Conservation (phyloP, 2,113 vertebrate genomes). For the Bufo gargarizans region DNA sequence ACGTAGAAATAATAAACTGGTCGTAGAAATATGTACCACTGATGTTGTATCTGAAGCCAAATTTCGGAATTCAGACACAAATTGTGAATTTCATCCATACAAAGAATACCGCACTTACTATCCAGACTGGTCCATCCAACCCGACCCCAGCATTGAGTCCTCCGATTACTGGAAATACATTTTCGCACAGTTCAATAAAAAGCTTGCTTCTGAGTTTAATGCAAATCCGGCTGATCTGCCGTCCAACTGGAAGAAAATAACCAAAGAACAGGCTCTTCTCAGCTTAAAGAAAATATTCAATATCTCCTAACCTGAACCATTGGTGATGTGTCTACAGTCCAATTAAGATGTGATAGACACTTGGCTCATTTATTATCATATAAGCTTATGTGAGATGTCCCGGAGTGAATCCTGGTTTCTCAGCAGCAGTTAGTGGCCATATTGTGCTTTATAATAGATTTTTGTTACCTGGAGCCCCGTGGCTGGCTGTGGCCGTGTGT, state of each 20-base stretch:
- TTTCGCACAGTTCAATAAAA: conserved; percentile 64
- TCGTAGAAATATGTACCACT: not conserved
- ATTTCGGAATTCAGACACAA: conserved; percentile 8
- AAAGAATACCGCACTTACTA: conserved; percentile 63
- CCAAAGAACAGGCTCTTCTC: conserved; percentile 52
- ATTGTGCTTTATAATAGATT: no score
- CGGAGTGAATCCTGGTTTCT: no score
- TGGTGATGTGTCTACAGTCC: not conserved
- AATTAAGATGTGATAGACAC: no score
- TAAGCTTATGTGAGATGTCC: not conserved
- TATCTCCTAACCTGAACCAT: not conserved
- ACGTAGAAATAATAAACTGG: rapidly evolving
- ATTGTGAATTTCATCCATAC: not conserved
- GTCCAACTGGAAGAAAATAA: conserved; percentile 57
- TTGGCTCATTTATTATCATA: not conserved
- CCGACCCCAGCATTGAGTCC: conserved; percentile 67
- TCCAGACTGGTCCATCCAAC: conserved; percentile 70
- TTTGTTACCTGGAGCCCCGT: no score
- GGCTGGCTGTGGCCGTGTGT: no score
- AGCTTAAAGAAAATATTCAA: conserved; percentile 60
- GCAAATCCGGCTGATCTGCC: conserved; percentile 50
- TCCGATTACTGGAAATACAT: conserved; percentile 61
- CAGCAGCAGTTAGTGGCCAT: no score
- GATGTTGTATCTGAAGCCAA: not conserved
- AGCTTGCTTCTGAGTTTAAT: conserved; percentile 34